A percentile compares a stretch with the other conserved stretches of the same genome.
These are phyloP conservation scores for Enteromius viviparus DNA, from an alignment of 2,797 vertebrate genomes.

Conservation along the genomic window DNA sequence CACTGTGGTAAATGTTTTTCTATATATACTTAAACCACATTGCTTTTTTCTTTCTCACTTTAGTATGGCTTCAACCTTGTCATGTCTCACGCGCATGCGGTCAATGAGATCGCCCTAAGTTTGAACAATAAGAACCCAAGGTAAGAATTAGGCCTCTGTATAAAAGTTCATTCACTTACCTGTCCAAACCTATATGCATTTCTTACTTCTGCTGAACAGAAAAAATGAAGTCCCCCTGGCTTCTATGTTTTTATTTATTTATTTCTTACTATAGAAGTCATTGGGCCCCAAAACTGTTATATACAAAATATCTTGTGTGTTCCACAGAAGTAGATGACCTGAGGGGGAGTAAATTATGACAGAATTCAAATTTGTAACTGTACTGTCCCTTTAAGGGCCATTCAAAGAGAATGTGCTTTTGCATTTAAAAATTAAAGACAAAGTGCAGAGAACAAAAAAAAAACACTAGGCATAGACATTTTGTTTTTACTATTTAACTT, in stretches of 20 bases:
- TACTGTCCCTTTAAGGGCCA: neutral
- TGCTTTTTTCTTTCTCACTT: conserved; percentile 40
- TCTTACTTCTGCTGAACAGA: neutral
- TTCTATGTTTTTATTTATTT: neutral
- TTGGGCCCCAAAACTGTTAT: neutral
- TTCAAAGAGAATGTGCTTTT: neutral
- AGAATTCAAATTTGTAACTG: neutral
- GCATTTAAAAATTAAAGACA: neutral
- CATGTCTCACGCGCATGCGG: conserved; percentile 95
- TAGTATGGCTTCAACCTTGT: conserved; percentile 98
- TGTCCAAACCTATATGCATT: neutral
- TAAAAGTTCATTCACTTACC: neutral
- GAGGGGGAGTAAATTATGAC: neutral
- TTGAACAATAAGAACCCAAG: conserved; percentile 97
- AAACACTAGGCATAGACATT: no score
- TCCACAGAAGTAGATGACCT: neutral
- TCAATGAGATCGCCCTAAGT: conserved; percentile 98
- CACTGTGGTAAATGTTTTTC: neutral
- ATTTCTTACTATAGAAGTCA: neutral
- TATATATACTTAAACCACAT: conserved; percentile 3
- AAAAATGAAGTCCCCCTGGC: neutral
- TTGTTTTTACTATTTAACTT: neutral
- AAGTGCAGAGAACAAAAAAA: neutral
- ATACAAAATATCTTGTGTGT: neutral
- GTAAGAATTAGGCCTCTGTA: conserved; percentile 72